Base-by-base conservation (phyloP, 2,797 vertebrate species). In the Smutsia gigantea region DNA sequence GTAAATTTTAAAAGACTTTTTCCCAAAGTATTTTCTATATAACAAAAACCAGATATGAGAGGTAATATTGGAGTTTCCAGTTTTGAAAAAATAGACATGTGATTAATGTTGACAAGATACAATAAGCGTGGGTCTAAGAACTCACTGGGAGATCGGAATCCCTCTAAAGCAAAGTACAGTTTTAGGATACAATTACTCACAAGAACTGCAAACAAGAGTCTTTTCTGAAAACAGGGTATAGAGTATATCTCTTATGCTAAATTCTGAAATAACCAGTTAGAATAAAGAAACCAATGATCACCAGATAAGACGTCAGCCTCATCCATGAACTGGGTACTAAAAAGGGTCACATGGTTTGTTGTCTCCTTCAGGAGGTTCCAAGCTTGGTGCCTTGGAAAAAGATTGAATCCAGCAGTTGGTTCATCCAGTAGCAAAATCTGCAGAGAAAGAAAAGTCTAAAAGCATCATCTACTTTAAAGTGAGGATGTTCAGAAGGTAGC, bases 261-360 rank as follows among this genome's bases (percentile, higher is more conserved):
- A 74, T 21, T 77, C 13, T 92, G 29, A 64, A 29, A 51, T 23
- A 87, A 72, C 0, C 21, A 53, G 23, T 51, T 66, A 51, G 53
- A 19, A 77, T 51, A 69, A 87, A 61, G 61, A 71, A 81, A 53
- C 1, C 25, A 66, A 89, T 17, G n/a, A 96, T 96, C 96, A 99
- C 99, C 99, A 2, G 99, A 99, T 0, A 99, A 98, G 71, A 99
- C 99, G 96, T 99, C 99, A 0, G 99, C 99, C 97, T 99, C 99
- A 0, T 99, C 99, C 99, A 99, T 99, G 98, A 99, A 99, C 97
- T 99, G 99, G 0, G 99, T 99, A 97, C 99, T 99, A 96, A 99
- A 98, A 0, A 99, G 98, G 0, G 98, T 99, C 85, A 98, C 99
- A 34, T 98, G 95, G 9, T 99, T 99, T 0, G 98, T 97, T 71